Base-by-base conservation (phyloP, 2,888 invertebrate species). In the Trichogramma dendrolimi region DNA sequence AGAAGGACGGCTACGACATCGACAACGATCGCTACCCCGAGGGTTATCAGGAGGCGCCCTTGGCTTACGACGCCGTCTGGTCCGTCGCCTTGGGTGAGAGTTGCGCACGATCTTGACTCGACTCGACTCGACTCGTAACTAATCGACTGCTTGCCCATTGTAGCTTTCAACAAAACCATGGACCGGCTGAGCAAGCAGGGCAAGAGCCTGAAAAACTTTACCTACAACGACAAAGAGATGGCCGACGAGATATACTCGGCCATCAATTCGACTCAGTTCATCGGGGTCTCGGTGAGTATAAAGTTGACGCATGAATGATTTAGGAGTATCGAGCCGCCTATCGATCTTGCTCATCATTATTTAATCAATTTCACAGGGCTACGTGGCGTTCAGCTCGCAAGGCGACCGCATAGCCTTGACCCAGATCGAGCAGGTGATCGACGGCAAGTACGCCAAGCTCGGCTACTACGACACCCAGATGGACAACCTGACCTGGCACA, bases 31-130 rank as follows among this genome's bases (percentile, higher is more conserved):
- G 91, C 66, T 93, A 88, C 80, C 94, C 94, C 4, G 94, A 93
- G 79, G 96, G 97, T 8, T 96, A 96, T 80, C 94, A 94, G 75
- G 99, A 99, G 81, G 98, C 99, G 6, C 99, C 99, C 0, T 81
- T 99, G 61, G 99, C 99, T 52, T 99, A 99, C 78, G 99, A 99
- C 80, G 99, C 99, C 7, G 94, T 99, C 55, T 99, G 99, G 99
- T 95, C 98, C 48, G 91, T 98, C 43, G 98, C 98, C 47, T 82
- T 99, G 75, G 96, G 91, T 91, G 80, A 75, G 72, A 66, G 11
- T 56, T 10, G 53, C 47, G 11, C 2, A 8, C 2, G 4, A 8
- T 11, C 48, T 2, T n/a, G 5, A 27, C 39, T 53, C 41, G 40
- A 4, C 11, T 6, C 6, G n/a, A 10, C 5, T 7, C 4, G 5